Evolutionary conservation across 2,113 vertebrate genomes (phyloP).

Genomic region (Coryphaenoides rupestris): DNA sequence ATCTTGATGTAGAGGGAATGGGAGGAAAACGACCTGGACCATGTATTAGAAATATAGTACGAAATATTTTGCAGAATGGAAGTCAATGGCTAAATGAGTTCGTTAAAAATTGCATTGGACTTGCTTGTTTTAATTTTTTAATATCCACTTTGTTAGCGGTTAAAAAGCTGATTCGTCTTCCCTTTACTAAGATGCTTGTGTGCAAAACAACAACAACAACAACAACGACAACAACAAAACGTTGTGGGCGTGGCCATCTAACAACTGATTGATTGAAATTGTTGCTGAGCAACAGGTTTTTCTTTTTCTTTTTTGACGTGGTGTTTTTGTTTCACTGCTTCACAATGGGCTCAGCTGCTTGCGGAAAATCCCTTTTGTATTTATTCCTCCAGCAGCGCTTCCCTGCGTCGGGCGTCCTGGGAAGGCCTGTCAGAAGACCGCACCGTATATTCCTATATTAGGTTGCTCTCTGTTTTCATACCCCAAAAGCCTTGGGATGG

Average conservation of each 20-base stretch:
- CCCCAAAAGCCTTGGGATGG: conserved; percentile 6
- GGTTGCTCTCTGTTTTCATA: conserved; percentile 7
- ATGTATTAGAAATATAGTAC: no score
- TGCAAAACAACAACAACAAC: conserved; percentile 3
- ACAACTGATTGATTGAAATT: conserved; percentile 62
- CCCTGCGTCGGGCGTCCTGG: conserved; percentile 24
- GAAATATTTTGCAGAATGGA: no score
- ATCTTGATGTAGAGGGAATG: no score
- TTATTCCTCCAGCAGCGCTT: conserved; percentile 19
- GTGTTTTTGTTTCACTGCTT: conserved; percentile 44
- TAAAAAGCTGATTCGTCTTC: background rate
- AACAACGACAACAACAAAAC: no score
- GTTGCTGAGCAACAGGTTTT: conserved; percentile 43
- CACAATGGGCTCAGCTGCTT: conserved; percentile 38
- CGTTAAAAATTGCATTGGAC: no score
- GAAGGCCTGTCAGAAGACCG: conserved; percentile 8
- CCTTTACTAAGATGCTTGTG: conserved; percentile 8
- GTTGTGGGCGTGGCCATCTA: conserved; percentile 26
- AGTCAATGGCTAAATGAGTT: no score
- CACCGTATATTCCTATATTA: conserved; percentile 24
- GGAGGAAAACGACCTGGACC: no score
- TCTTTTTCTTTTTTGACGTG: conserved; percentile 17
- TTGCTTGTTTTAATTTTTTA: no score
- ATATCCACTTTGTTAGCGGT: no score
- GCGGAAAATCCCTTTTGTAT: background rate